phyloP scores from a whole-genome alignment of 2,113 vertebrate species.

The Sprattus sprattus region DNA sequence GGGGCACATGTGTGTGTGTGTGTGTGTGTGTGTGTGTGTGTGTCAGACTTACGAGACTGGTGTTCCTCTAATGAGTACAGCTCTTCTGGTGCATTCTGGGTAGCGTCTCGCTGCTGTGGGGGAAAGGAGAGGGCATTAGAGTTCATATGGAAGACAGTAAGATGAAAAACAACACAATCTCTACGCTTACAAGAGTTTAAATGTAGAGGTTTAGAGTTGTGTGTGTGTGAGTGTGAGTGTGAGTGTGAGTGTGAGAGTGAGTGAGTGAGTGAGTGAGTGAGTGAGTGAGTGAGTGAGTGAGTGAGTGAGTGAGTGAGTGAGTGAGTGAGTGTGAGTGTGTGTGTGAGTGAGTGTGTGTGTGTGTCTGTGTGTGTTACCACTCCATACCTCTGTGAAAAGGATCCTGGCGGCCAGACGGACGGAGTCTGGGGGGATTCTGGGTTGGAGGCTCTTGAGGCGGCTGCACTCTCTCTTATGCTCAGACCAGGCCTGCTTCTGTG shows the following conservation, averaged over 20 bases:
- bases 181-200: too few species aligned
- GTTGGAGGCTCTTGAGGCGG: conserved; percentile 77
- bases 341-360: not conserved
- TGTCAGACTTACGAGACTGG: conserved; percentile 84
- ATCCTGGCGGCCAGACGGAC: conserved; percentile 86
- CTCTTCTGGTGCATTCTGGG: conserved; percentile 68
- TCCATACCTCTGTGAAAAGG: conserved; percentile 84
- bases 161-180: not conserved
- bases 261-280: too few species aligned
- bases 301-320: too few species aligned
- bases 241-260: too few species aligned
- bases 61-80: conserved; percentile 85
- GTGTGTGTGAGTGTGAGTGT: too few species aligned
- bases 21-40: too few species aligned
- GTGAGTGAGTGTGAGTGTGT: not conserved
- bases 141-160: not conserved
- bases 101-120: conserved; percentile 72
- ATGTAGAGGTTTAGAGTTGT: too few species aligned
- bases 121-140: conserved; percentile 24
- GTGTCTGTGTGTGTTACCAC: not conserved
- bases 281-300: too few species aligned
- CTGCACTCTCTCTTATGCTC: conserved; percentile 87
- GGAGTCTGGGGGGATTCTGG: conserved; percentile 86
- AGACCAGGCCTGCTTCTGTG: conserved; percentile 86
- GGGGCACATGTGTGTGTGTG: too few species aligned